A percentile compares a stretch with the other conserved stretches of the same genome.
phyloP scores from a whole-genome alignment of 1,140 invertebrate genomes.

The Danaus plexippus region DNA sequence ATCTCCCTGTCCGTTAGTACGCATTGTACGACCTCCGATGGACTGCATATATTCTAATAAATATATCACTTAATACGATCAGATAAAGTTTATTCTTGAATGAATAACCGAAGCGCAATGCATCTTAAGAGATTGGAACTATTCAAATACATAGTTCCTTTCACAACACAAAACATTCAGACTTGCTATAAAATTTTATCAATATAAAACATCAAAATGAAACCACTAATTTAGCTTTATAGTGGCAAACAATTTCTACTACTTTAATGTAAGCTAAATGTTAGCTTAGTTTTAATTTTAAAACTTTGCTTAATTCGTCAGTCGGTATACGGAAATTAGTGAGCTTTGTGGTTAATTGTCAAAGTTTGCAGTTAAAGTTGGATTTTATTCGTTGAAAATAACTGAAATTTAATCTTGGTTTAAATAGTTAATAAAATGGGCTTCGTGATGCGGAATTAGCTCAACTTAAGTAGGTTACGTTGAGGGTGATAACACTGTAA shows the following conservation, averaged over 20 bases:
- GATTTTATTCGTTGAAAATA: constrained; percentile 25
- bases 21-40: constrained; percentile 8
- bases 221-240: constrained; percentile 12
- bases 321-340: constrained; percentile 26
- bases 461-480: constrained; percentile 16
- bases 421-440: constrained; percentile 28
- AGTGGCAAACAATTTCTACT: constrained; percentile 10
- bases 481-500: constrained; percentile 35
- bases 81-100: constrained; percentile 5
- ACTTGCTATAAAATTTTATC: constrained; percentile 24
- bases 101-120: constrained; percentile 3
- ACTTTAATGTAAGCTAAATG: constrained; percentile 13
- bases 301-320: constrained; percentile 18
- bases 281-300: constrained; percentile 14
- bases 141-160: constrained; percentile 9
- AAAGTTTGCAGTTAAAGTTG: constrained; percentile 26
- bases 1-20: constrained; percentile 13
- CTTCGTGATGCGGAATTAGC: constrained; percentile 26
- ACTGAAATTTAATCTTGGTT: constrained; percentile 18
- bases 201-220: constrained; percentile 27
- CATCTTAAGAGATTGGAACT: constrained; percentile 7
- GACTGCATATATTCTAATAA: constrained; percentile 1
- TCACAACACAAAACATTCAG: constrained; percentile 21
- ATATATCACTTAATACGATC: background rate
- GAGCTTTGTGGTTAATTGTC: constrained; percentile 27